Base-by-base conservation (phyloP, 2,888 invertebrate species). In the Iselma pallidipennis region DNA sequence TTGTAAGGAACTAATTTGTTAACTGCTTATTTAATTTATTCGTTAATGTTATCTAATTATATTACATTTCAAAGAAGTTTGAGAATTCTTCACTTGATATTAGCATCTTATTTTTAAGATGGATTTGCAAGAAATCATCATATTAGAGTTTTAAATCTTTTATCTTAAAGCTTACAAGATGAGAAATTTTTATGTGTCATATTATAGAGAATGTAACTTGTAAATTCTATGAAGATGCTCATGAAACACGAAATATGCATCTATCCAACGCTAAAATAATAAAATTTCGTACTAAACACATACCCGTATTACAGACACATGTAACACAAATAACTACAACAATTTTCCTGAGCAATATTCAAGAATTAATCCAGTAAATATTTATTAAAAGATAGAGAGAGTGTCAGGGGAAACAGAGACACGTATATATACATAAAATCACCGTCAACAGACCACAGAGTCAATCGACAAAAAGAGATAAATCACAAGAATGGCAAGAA, bases 21-120 rank as follows among this genome's bases (percentile, higher is more conserved):
- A n/a, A n/a, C n/a, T n/a, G n/a, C n/a, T n/a, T n/a, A n/a, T n/a
- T n/a, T n/a, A n/a, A n/a, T n/a, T n/a, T n/a, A n/a, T n/a, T n/a
- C n/a, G n/a, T n/a, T n/a, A n/a, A n/a, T n/a, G n/a, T n/a, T n/a
- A n/a, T n/a, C n/a, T n/a, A n/a, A n/a, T n/a, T n/a, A n/a, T n/a
- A n/a, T n/a, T 59, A 59, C 65, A 63, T 59, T 68, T 68, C 66
- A 68, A 67, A 67, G 66, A 67, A 69, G 63, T 65, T 57, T 45
- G 52, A 52, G 64, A 63, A 65, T 63, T 69, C 64, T 66, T 69
- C 63, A 67, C 63, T 63, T 66, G 51, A 61, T n/a, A n/a, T n/a
- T n/a, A n/a, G n/a, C n/a, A n/a, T n/a, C n/a, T n/a, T n/a, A 45
- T 45, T 45, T 21, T 19, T 21, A 21, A 19, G 45, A 45, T 45